Percentiles rank a stretch among this genome's conserved stretches.
These are phyloP conservation scores for Paradisaea rubra DNA, from an alignment of 2,113 vertebrate genomes.

Conservation along the genomic window DNA sequence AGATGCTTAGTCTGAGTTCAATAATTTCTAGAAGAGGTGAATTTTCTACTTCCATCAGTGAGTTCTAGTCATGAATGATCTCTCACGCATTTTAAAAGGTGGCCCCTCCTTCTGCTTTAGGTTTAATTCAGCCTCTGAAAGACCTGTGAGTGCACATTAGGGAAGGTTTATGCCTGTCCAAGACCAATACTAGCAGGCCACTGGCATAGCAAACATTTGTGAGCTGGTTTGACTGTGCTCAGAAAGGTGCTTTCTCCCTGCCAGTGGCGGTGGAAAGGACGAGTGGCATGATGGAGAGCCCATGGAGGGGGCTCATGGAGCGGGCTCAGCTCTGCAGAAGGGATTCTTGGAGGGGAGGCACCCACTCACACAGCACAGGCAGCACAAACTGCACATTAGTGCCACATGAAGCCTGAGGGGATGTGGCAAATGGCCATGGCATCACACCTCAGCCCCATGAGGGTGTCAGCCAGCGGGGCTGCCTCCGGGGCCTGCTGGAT, in stretches of 20 bases:
- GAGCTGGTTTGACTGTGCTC: background rate
- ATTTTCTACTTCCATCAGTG: background rate
- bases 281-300: background rate
- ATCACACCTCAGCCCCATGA: background rate
- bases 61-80: background rate
- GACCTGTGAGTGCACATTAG: background rate
- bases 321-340: background rate
- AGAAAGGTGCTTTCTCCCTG: background rate
- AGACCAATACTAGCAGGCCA: background rate
- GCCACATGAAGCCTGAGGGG: rapidly evolving
- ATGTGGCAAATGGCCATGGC: rapidly evolving
- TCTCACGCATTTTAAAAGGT: background rate
- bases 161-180: background rate
- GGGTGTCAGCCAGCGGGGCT: rapidly evolving
- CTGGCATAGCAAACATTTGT: background rate
- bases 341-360: background rate
- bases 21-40: background rate
- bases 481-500: no score
- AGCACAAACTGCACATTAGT: rapidly evolving
- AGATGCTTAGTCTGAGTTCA: background rate
- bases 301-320: rapidly evolving
- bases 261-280: background rate
- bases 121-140: background rate
- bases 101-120: background rate
- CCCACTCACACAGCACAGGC: rapidly evolving